Evolutionary conservation across 2,113 vertebrate species (phyloP).

Genomic region (Calonectris borealis): DNA sequence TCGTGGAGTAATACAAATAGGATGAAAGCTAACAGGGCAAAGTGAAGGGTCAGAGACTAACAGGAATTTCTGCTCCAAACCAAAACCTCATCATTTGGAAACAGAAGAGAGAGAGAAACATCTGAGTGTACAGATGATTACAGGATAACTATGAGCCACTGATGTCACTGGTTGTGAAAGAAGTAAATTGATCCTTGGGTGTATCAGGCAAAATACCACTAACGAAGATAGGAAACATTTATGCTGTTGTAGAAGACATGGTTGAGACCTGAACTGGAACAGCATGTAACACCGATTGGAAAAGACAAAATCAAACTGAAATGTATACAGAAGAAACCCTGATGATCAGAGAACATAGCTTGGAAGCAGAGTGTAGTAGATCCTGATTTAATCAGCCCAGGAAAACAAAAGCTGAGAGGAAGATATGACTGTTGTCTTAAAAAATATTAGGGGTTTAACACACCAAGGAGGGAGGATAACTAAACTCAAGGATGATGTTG

Average conservation of each 20-base stretch:
- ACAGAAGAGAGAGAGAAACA: background rate
- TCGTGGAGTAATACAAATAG: background rate
- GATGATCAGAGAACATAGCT: background rate
- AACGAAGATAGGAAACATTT: background rate
- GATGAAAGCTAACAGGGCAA: background rate
- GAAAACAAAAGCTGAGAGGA: background rate
- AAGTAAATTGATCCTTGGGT: constrained; percentile 4
- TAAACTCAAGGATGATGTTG: background rate
- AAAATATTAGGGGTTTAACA: background rate
- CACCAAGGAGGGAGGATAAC: background rate
- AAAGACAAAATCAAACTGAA: background rate
- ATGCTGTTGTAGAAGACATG: background rate
- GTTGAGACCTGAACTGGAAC: background rate
- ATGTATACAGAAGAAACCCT: background rate
- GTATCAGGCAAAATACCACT: background rate
- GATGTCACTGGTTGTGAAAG: background rate
- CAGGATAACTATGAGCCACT: background rate
- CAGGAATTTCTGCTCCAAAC: background rate
- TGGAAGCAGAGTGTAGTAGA: background rate
- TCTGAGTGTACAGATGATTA: background rate
- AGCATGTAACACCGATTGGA: background rate
- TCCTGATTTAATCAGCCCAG: background rate
- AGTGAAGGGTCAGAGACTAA: background rate
- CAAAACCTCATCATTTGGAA: constrained; percentile 18
- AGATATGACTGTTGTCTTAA: background rate